Base-by-base conservation (phyloP, 2,113 vertebrate genomes). In the Thamnaconus septentrionalis region DNA sequence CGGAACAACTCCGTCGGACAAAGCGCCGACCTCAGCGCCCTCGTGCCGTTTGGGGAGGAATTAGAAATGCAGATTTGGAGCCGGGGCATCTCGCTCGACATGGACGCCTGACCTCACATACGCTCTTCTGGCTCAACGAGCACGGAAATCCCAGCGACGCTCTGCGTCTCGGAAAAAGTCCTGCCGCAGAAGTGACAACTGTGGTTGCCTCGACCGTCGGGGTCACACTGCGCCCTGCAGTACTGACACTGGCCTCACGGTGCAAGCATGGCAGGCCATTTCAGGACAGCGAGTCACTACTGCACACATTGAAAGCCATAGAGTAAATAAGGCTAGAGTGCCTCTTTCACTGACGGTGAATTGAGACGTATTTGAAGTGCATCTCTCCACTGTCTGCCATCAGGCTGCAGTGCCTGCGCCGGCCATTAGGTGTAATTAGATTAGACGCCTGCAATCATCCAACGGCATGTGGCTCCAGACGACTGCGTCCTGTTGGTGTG, bases 281-380 rank as follows among this genome's bases (percentile, higher is more conserved):
- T 31, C 18, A 31, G 18, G 18, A 31, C 18, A 2, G 18, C 18
- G 18, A 31, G 18, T 31, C 18, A 31, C 18, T 31, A 2, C 18
- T 31, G 18, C 18, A 2, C 18, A 31, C 18, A 31, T 31, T 31
- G 18, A 31, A 31, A 31, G 18, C 18, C 18, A 31, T 8, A 47
- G 67, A 11, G 3, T 61, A 64, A 74, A 71, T 78, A 61, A 65
- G 66, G 69, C 60, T 41, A 2, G 46, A 75, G 51, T 43, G 73
- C 61, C 53, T 56, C 44, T 69, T 76, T 74, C 49, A 81, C 79
- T 73, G 64, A 69, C 18, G 61, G 59, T 60, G 52, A 79, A 81
- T 79, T 64, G 49, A 53, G 61, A 59, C 40, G 76, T 51, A 83
- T 81, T 59, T 75, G 73, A 75, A 42, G 54, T 57, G 62, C 61